Conservation (phyloP, 2,888 invertebrate species). For the Nemoura dubitans region DNA sequence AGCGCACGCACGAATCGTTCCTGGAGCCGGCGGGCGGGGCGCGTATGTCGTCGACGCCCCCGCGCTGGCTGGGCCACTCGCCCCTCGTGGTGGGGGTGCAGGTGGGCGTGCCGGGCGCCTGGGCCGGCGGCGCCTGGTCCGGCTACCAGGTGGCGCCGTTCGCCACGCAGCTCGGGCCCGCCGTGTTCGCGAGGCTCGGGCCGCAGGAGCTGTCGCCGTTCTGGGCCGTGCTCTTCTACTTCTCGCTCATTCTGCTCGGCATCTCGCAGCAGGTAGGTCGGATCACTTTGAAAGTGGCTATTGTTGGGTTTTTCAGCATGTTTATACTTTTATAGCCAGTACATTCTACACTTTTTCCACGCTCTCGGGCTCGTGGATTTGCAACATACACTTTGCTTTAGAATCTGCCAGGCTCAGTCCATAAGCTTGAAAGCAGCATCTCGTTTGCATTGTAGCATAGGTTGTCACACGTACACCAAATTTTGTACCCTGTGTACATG, state of each 20-base stretch:
- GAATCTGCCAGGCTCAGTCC: too few relatives aligned
- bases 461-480: too few relatives aligned
- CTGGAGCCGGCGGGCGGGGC: slow-evolving; percentile 72
- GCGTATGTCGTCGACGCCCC: slow-evolving; percentile 69
- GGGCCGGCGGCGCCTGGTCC: slow-evolving; percentile 60
- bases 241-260: slow-evolving; percentile 85
- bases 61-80: slow-evolving; percentile 75
- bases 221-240: slow-evolving; percentile 89
- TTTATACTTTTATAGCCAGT: too few relatives aligned
- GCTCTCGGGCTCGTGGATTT: too few relatives aligned
- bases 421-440: too few relatives aligned
- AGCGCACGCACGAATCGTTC: slow-evolving; percentile 76
- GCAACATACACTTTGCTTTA: too few relatives aligned
- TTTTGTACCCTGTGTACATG: too few relatives aligned
- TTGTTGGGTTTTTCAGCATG: background rate
- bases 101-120: slow-evolving; percentile 67
- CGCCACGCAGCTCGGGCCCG: slow-evolving; percentile 90
- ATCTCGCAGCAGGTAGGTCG: slow-evolving; percentile 77
- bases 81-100: slow-evolving; percentile 77
- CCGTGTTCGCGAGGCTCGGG: slow-evolving; percentile 80
- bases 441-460: too few relatives aligned
- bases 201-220: slow-evolving; percentile 81
- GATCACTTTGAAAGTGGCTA: background rate
- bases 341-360: too few relatives aligned
- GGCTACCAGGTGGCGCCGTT: slow-evolving; percentile 86